Conservation (phyloP, 1,140 invertebrate species). For the Ceratina calcarata region DNA sequence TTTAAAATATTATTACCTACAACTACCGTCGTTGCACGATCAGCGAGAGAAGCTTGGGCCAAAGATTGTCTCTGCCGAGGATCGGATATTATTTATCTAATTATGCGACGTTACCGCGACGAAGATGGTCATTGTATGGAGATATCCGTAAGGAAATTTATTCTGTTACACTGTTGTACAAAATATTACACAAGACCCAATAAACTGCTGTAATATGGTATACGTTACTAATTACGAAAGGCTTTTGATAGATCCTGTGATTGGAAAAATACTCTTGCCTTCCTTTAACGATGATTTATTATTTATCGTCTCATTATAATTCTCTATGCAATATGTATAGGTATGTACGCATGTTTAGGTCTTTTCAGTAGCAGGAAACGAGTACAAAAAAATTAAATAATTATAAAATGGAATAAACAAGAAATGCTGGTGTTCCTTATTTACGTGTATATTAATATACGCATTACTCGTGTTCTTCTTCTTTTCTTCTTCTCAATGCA, state of each 20-base stretch:
- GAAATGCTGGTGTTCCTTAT: not conserved
- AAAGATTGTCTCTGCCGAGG: not conserved
- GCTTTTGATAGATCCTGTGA: constrained; percentile 11
- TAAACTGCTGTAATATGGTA: constrained; percentile 56
- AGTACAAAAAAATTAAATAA: not conserved
- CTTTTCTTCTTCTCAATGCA: not conserved
- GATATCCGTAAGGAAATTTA: constrained; percentile 57
- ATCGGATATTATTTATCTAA: constrained; percentile 41
- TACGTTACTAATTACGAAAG: constrained; percentile 40
- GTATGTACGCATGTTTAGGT: not conserved
- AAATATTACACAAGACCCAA: constrained; percentile 62
- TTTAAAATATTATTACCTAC: not conserved
- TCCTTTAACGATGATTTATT: not conserved
- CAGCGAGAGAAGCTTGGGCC: not conserved
- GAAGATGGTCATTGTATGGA: constrained; percentile 44
- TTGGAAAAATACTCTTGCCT: not conserved
- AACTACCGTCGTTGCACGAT: constrained; percentile 8
- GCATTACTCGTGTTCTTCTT: not conserved
- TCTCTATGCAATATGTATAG: not conserved
- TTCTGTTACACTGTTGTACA: constrained; percentile 63
- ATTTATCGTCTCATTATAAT: not conserved
- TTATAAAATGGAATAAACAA: not conserved
- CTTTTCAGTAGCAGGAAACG: not conserved
- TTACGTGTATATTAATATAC: not conserved
- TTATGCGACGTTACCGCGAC: constrained; percentile 52